A percentile compares a stretch with the other conserved stretches of the same genome.
Conservation (phyloP, 2,113 vertebrate genomes). For the Microcebus murinus region DNA sequence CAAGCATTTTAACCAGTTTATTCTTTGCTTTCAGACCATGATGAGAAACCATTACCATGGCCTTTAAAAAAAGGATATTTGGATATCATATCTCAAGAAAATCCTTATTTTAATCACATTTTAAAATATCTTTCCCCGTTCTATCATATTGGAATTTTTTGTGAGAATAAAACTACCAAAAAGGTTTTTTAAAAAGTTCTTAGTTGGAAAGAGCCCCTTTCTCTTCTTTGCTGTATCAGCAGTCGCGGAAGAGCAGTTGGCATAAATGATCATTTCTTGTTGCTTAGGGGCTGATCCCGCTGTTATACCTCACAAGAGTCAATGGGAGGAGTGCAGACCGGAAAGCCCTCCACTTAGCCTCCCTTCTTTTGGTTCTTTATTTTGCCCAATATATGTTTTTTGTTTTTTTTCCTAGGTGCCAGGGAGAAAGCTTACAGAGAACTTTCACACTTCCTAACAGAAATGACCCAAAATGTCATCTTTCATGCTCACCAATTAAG, state of each 20-base stretch:
- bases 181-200: not conserved
- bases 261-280: not conserved
- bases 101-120: constrained; percentile 45
- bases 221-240: not conserved
- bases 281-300: too few species aligned
- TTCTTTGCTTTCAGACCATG: constrained; percentile 40
- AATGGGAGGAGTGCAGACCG: too few species aligned
- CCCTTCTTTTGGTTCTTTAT: not conserved
- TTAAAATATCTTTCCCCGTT: not conserved
- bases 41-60: constrained; percentile 8
- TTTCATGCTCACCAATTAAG: not conserved
- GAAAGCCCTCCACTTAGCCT: not conserved
- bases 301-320: too few species aligned
- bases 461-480: not conserved
- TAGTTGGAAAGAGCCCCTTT: not conserved
- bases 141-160: constrained; percentile 19
- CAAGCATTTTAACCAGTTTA: constrained; percentile 51
- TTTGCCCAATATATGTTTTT: not conserved
- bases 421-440: not conserved
- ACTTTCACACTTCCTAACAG: not conserved
- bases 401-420: not conserved
- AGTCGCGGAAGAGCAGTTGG: not conserved
- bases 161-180: constrained; percentile 32
- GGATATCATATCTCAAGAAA: not conserved
- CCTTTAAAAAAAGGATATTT: constrained; percentile 20